Conservation (phyloP, 2,113 vertebrate species). For the Campylomormyrus tamandua region DNA sequence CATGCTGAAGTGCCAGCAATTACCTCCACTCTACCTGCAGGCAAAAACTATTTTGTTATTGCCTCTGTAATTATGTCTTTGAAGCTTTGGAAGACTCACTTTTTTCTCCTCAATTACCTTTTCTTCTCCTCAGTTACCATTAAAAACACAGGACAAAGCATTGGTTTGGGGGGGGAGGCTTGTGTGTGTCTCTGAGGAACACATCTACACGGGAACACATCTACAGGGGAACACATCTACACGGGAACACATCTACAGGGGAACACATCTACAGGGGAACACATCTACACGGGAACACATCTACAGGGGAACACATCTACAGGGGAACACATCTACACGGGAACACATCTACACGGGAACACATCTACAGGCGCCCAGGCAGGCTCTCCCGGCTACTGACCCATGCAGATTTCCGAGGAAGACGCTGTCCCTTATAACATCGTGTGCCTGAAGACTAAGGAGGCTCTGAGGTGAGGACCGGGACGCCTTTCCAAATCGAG, state of each 20-base stretch:
- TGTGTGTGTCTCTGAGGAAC: neutral
- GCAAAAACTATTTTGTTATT: slow-evolving; percentile 41
- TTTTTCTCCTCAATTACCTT: neutral
- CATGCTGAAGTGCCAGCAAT: slow-evolving; percentile 48
- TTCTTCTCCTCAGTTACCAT: neutral
- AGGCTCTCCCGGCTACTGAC: neutral
- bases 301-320: neutral
- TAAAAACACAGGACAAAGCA: slow-evolving; percentile 19
- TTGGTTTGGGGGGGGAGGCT: neutral
- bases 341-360: neutral
- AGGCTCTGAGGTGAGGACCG: neutral
- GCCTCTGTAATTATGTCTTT: slow-evolving; percentile 56
- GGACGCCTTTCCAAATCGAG: neutral
- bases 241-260: too few relatives aligned
- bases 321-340: too few relatives aligned
- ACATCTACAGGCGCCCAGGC: neutral
- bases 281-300: neutral
- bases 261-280: too few relatives aligned
- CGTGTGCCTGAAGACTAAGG: neutral
- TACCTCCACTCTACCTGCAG: slow-evolving; percentile 43
- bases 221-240: neutral
- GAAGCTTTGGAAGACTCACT: slow-evolving; percentile 47
- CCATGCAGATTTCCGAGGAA: neutral
- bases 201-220: neutral
- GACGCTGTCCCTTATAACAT: neutral